These are phyloP conservation scores for Hydrocynus forskahlii DNA, from an alignment of 2,797 vertebrate genomes.

Conservation along the genomic window DNA sequence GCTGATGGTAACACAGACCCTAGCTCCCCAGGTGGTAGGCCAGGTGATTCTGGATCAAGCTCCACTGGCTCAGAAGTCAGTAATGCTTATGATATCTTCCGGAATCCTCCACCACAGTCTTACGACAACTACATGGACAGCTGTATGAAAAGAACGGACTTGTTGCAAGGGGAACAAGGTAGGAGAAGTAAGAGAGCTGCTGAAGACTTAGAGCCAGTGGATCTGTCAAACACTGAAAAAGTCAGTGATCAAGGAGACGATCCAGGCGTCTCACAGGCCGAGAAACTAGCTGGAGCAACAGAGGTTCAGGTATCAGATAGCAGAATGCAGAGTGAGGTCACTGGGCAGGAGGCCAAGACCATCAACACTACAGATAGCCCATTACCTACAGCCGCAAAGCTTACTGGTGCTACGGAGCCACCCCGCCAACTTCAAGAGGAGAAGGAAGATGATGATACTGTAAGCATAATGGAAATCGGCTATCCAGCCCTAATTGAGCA, in stretches of 20 bases:
- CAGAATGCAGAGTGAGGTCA: constrained; percentile 5
- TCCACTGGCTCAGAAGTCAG: constrained; percentile 74
- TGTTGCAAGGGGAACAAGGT: constrained; percentile 58
- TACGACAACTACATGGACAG: constrained; percentile 74
- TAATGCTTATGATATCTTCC: constrained; percentile 74
- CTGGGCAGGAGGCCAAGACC: neutral
- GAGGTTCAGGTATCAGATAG: neutral
- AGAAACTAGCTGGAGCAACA: constrained; percentile 12
- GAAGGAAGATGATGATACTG: constrained; percentile 63
- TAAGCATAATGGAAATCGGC: constrained; percentile 76
- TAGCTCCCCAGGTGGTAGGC: constrained; percentile 19
- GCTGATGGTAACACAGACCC: constrained; percentile 34
- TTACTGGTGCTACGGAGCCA: constrained; percentile 16
- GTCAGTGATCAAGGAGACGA: neutral
- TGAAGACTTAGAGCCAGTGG: constrained; percentile 16
- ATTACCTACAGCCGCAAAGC: constrained; percentile 12
- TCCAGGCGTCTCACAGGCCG: neutral
- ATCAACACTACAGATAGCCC: constrained; percentile 8
- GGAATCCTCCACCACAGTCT: constrained; percentile 62
- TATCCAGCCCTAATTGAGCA: constrained; percentile 77
- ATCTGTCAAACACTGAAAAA: neutral
- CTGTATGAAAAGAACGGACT: constrained; percentile 76
- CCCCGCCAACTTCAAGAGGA: constrained; percentile 25
- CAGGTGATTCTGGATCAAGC: constrained; percentile 18
- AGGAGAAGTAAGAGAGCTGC: constrained; percentile 40